phyloP scores from a whole-genome alignment of 2,797 vertebrate genomes.

The Arremon brunneinucha region DNA sequence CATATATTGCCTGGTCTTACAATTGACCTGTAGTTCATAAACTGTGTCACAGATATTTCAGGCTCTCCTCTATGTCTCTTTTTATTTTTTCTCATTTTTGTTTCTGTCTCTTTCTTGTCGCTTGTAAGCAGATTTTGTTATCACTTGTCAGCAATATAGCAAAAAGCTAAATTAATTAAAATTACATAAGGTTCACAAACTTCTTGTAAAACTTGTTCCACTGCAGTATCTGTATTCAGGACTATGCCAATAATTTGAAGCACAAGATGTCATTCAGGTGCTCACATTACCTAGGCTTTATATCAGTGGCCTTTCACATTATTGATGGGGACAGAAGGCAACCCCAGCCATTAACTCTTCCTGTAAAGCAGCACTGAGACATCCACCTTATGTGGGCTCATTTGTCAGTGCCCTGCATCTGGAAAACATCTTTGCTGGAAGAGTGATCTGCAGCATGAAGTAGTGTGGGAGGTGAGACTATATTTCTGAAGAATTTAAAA shows the following conservation, averaged over 20 bases:
- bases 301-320: neutral
- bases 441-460: slow-evolving; percentile 29
- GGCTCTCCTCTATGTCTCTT: neutral
- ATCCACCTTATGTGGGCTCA: neutral
- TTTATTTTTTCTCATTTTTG: neutral
- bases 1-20: neutral
- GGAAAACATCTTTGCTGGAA: slow-evolving; percentile 47
- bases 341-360: neutral
- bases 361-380: neutral
- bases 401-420: slow-evolving; percentile 48
- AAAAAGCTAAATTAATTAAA: neutral
- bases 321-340: slow-evolving; percentile 11
- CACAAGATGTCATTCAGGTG: neutral
- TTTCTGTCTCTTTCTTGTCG: neutral
- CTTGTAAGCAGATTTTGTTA: neutral
- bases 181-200: neutral
- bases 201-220: neutral
- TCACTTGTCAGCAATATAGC: neutral
- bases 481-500: slow-evolving; percentile 52
- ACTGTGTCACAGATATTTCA: neutral
- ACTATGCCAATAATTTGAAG: neutral
- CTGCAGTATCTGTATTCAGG: neutral
- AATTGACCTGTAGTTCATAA: neutral
- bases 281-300: neutral
- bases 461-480: slow-evolving; percentile 30